Conservation (phyloP, 2,113 vertebrate species). For the Xiphias gladius region DNA sequence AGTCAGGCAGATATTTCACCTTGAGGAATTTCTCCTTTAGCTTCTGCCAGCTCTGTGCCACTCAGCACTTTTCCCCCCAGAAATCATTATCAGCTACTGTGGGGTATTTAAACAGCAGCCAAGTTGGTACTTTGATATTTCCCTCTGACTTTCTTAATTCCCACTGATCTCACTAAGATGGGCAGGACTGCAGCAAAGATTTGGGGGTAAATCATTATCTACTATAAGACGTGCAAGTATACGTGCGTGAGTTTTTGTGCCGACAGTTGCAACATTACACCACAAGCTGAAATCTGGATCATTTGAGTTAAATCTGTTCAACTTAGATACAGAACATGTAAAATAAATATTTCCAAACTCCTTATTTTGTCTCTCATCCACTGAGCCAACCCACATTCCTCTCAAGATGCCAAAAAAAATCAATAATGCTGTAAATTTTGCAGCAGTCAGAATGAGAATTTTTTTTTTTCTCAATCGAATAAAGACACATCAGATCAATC, state of each 20-base stretch:
- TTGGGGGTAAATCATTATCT: slow-evolving; percentile 19
- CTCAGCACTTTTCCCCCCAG: slow-evolving; percentile 79
- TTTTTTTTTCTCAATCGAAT: slow-evolving; percentile 52
- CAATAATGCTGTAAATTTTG: slow-evolving; percentile 61
- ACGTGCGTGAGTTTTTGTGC: neutral
- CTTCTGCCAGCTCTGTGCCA: slow-evolving; percentile 74
- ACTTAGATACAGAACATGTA: slow-evolving; percentile 18
- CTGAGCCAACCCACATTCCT: slow-evolving; percentile 56
- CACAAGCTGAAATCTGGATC: slow-evolving; percentile 24
- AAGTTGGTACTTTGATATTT: slow-evolving; percentile 77
- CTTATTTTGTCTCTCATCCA: slow-evolving; percentile 30
- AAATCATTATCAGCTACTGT: slow-evolving; percentile 82
- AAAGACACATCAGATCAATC: slow-evolving; percentile 8
- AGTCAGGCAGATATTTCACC: slow-evolving; percentile 80
- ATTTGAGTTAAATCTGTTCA: slow-evolving; percentile 24
- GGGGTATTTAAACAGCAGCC: slow-evolving; percentile 79
- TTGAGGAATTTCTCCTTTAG: slow-evolving; percentile 82
- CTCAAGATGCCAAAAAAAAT: slow-evolving; percentile 53
- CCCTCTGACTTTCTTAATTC: slow-evolving; percentile 58
- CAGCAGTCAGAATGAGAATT: slow-evolving; percentile 45
- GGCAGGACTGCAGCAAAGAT: slow-evolving; percentile 40
- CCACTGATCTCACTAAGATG: slow-evolving; percentile 42
- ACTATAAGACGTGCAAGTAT: neutral
- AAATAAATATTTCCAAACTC: slow-evolving; percentile 34
- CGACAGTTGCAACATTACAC: slow-evolving; percentile 3